Base-by-base conservation (phyloP, 1,140 invertebrate species). In the Drosophila ficusphila region DNA sequence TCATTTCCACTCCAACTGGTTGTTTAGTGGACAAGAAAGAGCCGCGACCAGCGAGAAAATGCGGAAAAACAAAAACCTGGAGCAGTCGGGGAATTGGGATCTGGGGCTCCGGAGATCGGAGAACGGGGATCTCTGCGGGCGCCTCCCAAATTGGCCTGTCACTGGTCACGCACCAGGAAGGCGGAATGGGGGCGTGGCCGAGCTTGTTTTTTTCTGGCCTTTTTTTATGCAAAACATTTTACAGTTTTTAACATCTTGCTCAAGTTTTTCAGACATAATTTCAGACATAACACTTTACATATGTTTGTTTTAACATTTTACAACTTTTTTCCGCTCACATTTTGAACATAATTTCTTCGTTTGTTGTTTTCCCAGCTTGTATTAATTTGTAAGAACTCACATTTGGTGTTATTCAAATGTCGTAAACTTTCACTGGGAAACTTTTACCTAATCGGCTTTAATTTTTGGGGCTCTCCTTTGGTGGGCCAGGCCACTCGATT, bases 1-100 rank as follows among this genome's bases (percentile, higher is more conserved):
- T 88, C 82, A 88, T 88, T 88, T 86, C 82, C 82, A 88, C 82
- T 86, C 82, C 68, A 88, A 86, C 81, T 88, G 78, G 81, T 86
- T 86, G 64, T 67, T 68, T 68, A 67, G 64, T 68, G 64, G 64
- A 73, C 70, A 62, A 73, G 68, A 72, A 72, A 72, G 47, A 52
- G 76, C 49, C 61, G 47, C 51, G 56, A 39, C 60, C 44, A 74
- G 8, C 41, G 29, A 57, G 82, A 82, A 86, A 86, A 86, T 86
- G 82, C 82, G 82, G 82, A 86, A 86, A 86, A 88, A 64, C 71
- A 48, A 74, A 74, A 61, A 86, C 47, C 57, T 61, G 71, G 39
- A 62, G 53, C 73, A 47, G 61, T 47, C 62, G 42, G 46, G 11
- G 51, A 34, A 18, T 14, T 31, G 29, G n/a, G n/a, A 54, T 23